These are phyloP conservation scores for Aphidius colemani DNA, from an alignment of 2,888 invertebrate genomes.

Conservation along the genomic window DNA sequence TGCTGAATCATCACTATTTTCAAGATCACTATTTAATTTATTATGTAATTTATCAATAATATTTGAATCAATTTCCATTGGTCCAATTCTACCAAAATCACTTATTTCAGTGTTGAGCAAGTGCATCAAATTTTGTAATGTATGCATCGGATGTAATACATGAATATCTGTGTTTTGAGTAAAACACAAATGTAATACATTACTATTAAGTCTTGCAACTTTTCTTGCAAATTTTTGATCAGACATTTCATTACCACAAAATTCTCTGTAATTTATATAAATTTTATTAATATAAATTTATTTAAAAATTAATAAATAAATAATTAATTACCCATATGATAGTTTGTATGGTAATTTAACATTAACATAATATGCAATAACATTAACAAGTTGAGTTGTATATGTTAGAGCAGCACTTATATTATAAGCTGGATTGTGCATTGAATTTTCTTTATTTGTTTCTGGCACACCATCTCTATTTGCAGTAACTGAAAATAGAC, in stretches of 20 bases:
- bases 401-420: slow-evolving; percentile 83
- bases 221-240: slow-evolving; percentile 75
- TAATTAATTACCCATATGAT: slow-evolving; percentile 65
- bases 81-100: slow-evolving; percentile 74
- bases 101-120: slow-evolving; percentile 70
- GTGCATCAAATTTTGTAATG: slow-evolving; percentile 74
- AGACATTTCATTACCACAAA: slow-evolving; percentile 73
- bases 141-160: slow-evolving; percentile 70
- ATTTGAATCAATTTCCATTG: slow-evolving; percentile 65
- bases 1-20: slow-evolving; percentile 69
- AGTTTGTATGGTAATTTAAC: slow-evolving; percentile 78
- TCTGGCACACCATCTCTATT: slow-evolving; percentile 63
- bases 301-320: slow-evolving; percentile 10
- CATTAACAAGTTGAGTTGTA: slow-evolving; percentile 81
- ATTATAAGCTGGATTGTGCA: slow-evolving; percentile 72
- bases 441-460: slow-evolving; percentile 64
- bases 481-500: slow-evolving; percentile 61
- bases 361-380: slow-evolving; percentile 83
- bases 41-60: slow-evolving; percentile 69
- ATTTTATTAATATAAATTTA: slow-evolving; percentile 29
- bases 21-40: slow-evolving; percentile 67
- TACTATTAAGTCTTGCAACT: slow-evolving; percentile 79
- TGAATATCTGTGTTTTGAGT: slow-evolving; percentile 73
- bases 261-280: slow-evolving; percentile 70
- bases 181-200: slow-evolving; percentile 78